phyloP scores from a whole-genome alignment of 2,888 invertebrate genomes.

The Spisula solida region DNA sequence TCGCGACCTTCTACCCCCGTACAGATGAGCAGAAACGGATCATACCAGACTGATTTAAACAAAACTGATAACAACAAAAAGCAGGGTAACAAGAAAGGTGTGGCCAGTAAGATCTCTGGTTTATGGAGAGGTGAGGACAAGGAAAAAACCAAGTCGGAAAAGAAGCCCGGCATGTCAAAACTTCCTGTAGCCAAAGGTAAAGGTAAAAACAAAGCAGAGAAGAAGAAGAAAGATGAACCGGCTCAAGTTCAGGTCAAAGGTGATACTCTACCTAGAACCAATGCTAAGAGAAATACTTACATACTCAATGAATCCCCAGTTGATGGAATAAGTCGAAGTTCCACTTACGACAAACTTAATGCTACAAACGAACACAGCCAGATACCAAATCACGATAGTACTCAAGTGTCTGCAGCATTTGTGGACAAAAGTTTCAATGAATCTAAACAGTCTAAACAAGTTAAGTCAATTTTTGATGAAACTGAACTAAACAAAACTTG shows the following conservation, averaged over 20 bases:
- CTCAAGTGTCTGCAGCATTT: constrained; percentile 17
- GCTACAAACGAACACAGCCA: constrained; percentile 73
- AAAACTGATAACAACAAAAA: constrained; percentile 62
- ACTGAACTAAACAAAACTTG: constrained; percentile 61
- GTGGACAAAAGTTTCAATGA: constrained; percentile 16
- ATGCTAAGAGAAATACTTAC: constrained; percentile 64
- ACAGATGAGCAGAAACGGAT: constrained; percentile 66
- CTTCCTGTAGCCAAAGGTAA: constrained; percentile 74
- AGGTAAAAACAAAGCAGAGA: constrained; percentile 51
- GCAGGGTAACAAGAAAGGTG: constrained; percentile 78
- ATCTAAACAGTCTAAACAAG: not conserved
- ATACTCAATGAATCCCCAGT: constrained; percentile 64
- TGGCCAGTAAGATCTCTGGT: constrained; percentile 92
- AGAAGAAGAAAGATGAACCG: constrained; percentile 26
- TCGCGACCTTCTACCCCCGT: constrained; percentile 80
- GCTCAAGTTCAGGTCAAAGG: constrained; percentile 33
- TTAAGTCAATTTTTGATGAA: constrained; percentile 40
- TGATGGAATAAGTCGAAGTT: constrained; percentile 83
- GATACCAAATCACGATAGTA: constrained; percentile 68
- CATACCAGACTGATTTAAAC: constrained; percentile 48
- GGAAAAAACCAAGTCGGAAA: constrained; percentile 54
- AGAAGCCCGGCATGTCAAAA: constrained; percentile 70
- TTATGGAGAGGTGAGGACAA: constrained; percentile 92
- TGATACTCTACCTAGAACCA: constrained; percentile 55
- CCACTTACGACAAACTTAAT: constrained; percentile 87